These are phyloP conservation scores for Eucera pruinosa DNA, from an alignment of 2,888 invertebrate species.

Conservation along the genomic window DNA sequence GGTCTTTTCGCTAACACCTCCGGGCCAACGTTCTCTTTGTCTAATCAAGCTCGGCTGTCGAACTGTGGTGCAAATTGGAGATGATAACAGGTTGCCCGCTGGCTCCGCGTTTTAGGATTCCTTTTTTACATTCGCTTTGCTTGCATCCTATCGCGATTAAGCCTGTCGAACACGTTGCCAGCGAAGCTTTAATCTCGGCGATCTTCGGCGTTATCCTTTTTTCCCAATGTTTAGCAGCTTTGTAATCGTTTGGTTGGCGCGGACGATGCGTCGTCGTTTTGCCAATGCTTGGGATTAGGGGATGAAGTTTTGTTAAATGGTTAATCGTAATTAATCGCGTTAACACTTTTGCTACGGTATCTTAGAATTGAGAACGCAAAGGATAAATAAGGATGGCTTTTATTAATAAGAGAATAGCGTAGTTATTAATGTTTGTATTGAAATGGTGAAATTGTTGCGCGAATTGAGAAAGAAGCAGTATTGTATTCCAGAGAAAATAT, in stretches of 20 bases:
- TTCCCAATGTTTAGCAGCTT: neutral
- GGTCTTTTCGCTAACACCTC: conserved; percentile 8
- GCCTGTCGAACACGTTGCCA: neutral
- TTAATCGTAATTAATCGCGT: too few species aligned
- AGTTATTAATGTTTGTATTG: too few species aligned
- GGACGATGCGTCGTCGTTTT: too few species aligned
- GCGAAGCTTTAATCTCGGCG: neutral
- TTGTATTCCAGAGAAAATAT: too few species aligned
- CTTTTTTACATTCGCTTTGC: neutral
- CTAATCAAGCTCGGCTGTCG: conserved; percentile 44
- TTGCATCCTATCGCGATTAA: neutral
- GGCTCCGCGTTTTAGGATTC: neutral
- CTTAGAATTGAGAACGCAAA: too few species aligned
- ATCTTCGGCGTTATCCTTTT: neutral
- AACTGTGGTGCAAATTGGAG: conserved; percentile 48
- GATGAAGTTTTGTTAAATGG: too few species aligned
- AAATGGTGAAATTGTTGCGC: too few species aligned
- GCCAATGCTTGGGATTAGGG: too few species aligned
- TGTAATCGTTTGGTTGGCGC: neutral
- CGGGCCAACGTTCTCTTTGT: conserved; percentile 15
- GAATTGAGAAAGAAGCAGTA: too few species aligned
- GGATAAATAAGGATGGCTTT: too few species aligned
- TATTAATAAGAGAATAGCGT: too few species aligned
- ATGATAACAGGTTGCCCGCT: conserved; percentile 29
- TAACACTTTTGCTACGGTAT: too few species aligned